Evolutionary conservation across 2,888 invertebrate species (phyloP).

Genomic region (Clitarchus hookeri): DNA sequence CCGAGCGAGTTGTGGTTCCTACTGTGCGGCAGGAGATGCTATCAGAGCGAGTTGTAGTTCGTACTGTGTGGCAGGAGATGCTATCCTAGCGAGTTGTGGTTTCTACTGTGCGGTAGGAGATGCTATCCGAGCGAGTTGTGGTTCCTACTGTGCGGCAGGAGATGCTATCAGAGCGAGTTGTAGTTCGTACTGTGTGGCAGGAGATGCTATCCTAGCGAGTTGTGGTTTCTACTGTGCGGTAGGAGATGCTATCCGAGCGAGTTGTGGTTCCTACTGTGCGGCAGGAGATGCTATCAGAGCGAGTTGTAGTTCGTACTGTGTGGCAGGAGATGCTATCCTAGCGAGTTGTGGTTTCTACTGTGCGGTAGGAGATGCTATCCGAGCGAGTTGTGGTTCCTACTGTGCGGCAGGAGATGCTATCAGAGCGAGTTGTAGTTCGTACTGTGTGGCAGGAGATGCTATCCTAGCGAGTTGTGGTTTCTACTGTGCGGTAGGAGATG

Average conservation of each 20-base stretch:
- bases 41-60: too few relatives aligned
- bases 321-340: conserved; percentile 76
- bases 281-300: conserved; percentile 81
- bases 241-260: too few relatives aligned
- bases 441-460: conserved; percentile 70
- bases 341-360: too few relatives aligned
- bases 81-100: too few relatives aligned
- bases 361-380: conserved; percentile 76
- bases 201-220: too few relatives aligned
- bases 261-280: neutral
- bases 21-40: conserved; percentile 70
- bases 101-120: conserved; percentile 63
- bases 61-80: conserved; percentile 67
- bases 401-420: conserved; percentile 72
- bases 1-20: too few relatives aligned
- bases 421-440: too few relatives aligned
- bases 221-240: conserved; percentile 30
- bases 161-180: too few relatives aligned
- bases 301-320: too few relatives aligned
- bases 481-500: conserved; percentile 67
- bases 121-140: too few relatives aligned
- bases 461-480: too few relatives aligned
- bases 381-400: too few relatives aligned
- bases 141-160: conserved; percentile 61
- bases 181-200: conserved; percentile 54